These are phyloP conservation scores for Lacerta agilis DNA, from an alignment of 2,797 vertebrate species.

Conservation along the genomic window DNA sequence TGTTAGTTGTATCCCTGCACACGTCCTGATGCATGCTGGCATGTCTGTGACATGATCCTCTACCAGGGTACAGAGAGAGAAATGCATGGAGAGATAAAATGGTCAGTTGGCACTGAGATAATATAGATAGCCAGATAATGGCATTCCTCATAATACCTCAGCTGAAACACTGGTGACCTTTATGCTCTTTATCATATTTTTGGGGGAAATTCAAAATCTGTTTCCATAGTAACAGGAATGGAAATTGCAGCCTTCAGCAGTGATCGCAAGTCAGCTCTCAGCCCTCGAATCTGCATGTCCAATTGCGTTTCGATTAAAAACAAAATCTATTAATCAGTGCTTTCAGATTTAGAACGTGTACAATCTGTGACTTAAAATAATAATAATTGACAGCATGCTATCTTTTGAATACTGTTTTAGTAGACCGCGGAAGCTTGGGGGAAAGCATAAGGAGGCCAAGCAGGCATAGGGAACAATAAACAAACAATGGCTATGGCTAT, in stretches of 20 bases:
- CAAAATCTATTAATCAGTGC: background rate
- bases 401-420: background rate
- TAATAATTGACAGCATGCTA: background rate
- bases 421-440: background rate
- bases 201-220: constrained; percentile 28
- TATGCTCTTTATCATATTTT: constrained; percentile 34
- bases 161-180: constrained; percentile 26
- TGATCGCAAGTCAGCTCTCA: constrained; percentile 51
- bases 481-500: background rate
- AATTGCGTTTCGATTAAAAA: constrained; percentile 28
- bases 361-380: background rate
- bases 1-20: background rate
- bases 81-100: background rate
- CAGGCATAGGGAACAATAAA: background rate
- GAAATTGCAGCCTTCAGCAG: constrained; percentile 43
- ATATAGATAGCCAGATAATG: accelerated
- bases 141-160: constrained; percentile 19
- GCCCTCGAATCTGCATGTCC: constrained; percentile 31
- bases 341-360: background rate
- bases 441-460: background rate
- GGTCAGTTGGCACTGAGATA: background rate
- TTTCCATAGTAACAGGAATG: constrained; percentile 52
- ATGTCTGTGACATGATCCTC: background rate
- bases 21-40: background rate
- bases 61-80: background rate